Evolutionary conservation across 2,797 vertebrate species (phyloP).

Genomic region (Eulemur albifrons): DNA sequence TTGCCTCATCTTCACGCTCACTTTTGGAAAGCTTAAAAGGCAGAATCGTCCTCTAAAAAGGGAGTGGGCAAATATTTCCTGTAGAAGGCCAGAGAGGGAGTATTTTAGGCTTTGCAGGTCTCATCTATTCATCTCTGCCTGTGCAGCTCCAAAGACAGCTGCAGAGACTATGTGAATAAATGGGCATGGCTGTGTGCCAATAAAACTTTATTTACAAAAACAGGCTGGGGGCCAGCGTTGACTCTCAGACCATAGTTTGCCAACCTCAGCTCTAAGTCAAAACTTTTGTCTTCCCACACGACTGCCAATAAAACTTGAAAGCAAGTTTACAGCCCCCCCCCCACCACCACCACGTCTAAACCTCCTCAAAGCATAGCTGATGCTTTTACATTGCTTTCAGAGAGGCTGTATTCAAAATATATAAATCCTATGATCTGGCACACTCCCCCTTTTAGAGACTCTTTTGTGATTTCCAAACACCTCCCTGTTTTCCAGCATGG

Average conservation of each 20-base stretch:
- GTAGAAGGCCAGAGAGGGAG: too few relatives aligned
- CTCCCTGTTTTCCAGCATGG: fast-evolving
- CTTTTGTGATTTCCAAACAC: neutral
- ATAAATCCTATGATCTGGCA: neutral
- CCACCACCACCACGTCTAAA: fast-evolving
- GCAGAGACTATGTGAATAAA: neutral
- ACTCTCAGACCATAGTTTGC: neutral
- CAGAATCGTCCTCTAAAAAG: neutral
- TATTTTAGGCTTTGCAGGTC: too few relatives aligned
- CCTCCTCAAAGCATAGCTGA: fast-evolving
- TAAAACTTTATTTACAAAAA: constrained; percentile 41
- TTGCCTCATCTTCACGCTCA: too few relatives aligned
- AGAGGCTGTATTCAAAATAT: neutral
- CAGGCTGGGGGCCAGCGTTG: neutral
- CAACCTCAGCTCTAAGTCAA: neutral
- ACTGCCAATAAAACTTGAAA: neutral
- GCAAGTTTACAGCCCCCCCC: neutral
- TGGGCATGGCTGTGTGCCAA: fast-evolving
- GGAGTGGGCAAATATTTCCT: fast-evolving
- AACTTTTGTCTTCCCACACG: neutral
- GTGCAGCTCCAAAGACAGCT: neutral
- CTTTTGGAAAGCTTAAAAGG: neutral
- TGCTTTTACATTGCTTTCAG: fast-evolving
- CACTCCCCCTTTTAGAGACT: neutral
- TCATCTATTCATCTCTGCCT: neutral